phyloP scores from a whole-genome alignment of 2,888 invertebrate species.

The Mimachlamys varia region DNA sequence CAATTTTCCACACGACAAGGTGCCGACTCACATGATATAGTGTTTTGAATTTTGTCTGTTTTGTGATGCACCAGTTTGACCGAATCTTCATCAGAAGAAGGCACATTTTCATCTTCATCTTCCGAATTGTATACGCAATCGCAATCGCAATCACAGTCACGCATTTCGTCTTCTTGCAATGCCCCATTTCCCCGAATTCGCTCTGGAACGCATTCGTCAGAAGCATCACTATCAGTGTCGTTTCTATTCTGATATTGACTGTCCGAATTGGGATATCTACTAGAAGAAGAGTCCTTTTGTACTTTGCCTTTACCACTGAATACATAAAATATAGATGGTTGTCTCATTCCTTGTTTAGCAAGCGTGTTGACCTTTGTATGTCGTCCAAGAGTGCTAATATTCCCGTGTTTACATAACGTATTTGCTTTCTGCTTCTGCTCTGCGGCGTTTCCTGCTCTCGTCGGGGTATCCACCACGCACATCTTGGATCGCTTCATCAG shows the following conservation, averaged over 20 bases:
- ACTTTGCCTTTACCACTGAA: neutral
- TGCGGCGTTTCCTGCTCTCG: neutral
- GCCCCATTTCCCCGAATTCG: neutral
- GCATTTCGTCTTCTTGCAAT: neutral
- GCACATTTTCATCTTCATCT: slow-evolving; percentile 24
- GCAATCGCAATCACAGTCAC: neutral
- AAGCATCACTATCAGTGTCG: neutral
- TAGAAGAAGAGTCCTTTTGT: neutral
- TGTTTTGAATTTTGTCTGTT: neutral
- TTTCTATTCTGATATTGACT: neutral
- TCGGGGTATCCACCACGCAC: neutral
- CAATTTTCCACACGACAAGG: neutral
- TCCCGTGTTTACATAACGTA: slow-evolving; percentile 11
- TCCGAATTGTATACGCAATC: neutral
- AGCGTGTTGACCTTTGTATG: neutral
- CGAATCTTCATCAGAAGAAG: neutral
- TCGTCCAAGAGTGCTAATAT: neutral
- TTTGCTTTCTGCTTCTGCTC: neutral
- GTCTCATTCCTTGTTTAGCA: neutral
- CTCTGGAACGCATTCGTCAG: neutral
- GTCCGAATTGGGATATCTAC: neutral
- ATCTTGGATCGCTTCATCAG: neutral
- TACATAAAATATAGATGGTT: neutral
- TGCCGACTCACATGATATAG: neutral
- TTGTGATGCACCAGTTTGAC: neutral